Evolutionary conservation across 2,888 invertebrate genomes (phyloP).

Genomic region (Petrolisthes manimaculis): DNA sequence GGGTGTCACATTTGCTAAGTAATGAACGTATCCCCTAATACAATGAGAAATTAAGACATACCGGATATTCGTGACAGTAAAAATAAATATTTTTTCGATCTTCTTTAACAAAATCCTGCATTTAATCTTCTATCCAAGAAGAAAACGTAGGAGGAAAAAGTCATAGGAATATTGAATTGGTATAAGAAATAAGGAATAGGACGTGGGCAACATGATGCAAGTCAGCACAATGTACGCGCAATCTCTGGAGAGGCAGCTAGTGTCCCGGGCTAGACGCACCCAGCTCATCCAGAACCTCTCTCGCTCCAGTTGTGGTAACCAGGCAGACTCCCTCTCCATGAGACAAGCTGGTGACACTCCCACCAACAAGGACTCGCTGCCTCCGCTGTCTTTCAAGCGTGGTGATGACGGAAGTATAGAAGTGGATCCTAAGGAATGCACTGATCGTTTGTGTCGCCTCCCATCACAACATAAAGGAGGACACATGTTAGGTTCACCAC

Average conservation of each 20-base stretch:
- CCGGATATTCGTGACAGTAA: too few species aligned
- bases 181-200: neutral
- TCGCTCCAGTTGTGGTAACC: conserved; percentile 47
- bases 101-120: neutral
- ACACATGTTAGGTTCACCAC: conserved; percentile 55
- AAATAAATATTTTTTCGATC: too few species aligned
- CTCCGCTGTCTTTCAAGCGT: conserved; percentile 23
- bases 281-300: conserved; percentile 60
- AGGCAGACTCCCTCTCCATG: conserved; percentile 34
- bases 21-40: too few species aligned
- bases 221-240: conserved; percentile 64
- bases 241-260: conserved; percentile 61
- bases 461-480: conserved; percentile 59
- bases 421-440: conserved; percentile 55
- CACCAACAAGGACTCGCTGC: conserved; percentile 35
- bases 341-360: conserved; percentile 44
- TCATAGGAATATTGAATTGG: neutral
- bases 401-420: conserved; percentile 24
- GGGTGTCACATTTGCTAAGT: too few species aligned
- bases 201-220: conserved; percentile 56
- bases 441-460: conserved; percentile 55
- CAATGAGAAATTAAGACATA: too few species aligned
- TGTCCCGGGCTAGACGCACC: conserved; percentile 49
- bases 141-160: conserved; percentile 13
- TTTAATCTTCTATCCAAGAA: neutral